A percentile compares a stretch with the other conserved stretches of the same genome.
Conservation (phyloP, 2,797 vertebrate species). For the Oreochromis mossambicus region DNA sequence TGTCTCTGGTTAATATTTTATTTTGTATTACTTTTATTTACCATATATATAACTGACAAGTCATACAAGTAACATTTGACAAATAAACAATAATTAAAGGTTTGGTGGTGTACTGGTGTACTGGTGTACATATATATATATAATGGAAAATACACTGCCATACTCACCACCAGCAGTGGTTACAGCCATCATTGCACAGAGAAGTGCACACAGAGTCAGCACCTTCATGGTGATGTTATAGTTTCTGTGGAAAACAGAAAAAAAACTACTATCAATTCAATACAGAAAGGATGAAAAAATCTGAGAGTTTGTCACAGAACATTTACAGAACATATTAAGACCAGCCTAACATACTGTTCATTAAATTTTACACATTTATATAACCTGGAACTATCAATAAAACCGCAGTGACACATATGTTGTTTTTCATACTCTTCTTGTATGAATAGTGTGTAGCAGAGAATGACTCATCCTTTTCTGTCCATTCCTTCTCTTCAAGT, state of each 20-base stretch:
- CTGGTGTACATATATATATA: not conserved
- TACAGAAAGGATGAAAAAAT: not conserved
- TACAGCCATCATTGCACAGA: not conserved
- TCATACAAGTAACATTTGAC: accelerated
- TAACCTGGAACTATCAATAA: not conserved
- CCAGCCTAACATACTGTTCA: no score
- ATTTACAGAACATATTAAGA: not conserved
- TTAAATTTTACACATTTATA: no score
- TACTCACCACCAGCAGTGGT: not conserved
- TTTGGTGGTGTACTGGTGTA: accelerated
- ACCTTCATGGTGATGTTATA: not conserved
- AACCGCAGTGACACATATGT: not conserved
- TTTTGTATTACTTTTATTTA: not conserved
- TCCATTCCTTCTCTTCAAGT: no score
- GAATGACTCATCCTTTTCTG: no score
- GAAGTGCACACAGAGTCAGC: not conserved
- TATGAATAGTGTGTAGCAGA: not conserved
- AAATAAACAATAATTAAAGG: accelerated
- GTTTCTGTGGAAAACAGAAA: not conserved
- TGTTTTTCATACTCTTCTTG: not conserved
- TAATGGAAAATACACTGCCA: not conserved
- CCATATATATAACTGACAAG: not conserved
- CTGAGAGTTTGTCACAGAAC: not conserved
- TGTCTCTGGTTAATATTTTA: not conserved
- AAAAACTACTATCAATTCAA: not conserved